Conservation (phyloP, 1,140 invertebrate species). For the Archivesica marissinica region DNA sequence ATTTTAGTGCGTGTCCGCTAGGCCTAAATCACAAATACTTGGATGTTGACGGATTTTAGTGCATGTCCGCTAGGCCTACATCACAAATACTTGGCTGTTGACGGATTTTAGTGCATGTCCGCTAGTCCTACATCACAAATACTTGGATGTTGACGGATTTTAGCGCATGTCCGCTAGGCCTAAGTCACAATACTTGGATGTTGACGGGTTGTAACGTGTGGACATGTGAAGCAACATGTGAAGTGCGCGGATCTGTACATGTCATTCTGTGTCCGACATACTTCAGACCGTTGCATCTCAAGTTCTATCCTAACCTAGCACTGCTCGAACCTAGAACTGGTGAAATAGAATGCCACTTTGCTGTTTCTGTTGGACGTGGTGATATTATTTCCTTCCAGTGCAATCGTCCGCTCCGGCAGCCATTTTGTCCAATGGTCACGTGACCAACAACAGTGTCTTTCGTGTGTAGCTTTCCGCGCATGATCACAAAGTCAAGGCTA, state of each 20-base stretch:
- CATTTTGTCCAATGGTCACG: slow-evolving; percentile 64
- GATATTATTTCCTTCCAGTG: slow-evolving; percentile 72
- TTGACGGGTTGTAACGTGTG: too few species aligned
- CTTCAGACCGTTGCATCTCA: neutral
- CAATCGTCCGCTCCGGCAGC: slow-evolving; percentile 49
- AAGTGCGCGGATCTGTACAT: neutral
- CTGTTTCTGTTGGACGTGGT: slow-evolving; percentile 56
- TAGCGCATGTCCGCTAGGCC: too few species aligned
- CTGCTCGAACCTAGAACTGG: slow-evolving; percentile 56
- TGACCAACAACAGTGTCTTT: slow-evolving; percentile 70
- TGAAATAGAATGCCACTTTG: slow-evolving; percentile 69
- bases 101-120: too few species aligned
- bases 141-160: too few species aligned
- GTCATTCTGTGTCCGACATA: neutral
- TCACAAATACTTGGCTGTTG: too few species aligned
- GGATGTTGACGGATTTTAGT: too few species aligned
- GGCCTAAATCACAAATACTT: too few species aligned
- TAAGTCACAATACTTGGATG: too few species aligned
- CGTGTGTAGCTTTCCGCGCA: slow-evolving; percentile 60
- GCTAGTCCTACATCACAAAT: too few species aligned
- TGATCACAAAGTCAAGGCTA: slow-evolving; percentile 69
- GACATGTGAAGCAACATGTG: too few species aligned
- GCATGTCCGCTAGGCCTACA: too few species aligned
- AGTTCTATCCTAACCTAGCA: neutral
- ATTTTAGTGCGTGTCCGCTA: too few species aligned